Base-by-base conservation (phyloP, 2,888 invertebrate species). In the Xanthorhoe designata region DNA sequence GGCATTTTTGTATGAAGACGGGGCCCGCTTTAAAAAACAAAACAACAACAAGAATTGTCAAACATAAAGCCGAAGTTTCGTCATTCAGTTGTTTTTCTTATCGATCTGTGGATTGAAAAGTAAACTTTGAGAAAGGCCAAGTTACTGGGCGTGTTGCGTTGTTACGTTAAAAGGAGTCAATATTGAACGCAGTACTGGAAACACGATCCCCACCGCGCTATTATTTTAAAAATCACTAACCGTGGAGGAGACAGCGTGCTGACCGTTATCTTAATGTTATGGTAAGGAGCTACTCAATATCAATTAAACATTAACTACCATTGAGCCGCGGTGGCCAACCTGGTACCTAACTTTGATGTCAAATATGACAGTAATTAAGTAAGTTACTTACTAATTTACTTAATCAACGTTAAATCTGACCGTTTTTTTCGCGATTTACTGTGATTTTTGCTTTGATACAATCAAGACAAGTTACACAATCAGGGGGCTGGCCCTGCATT, bases 241-340 rank as follows among this genome's bases (percentile, higher is more conserved):
- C 47, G 55, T 52, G 29, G 32, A 51, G 55, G 55, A 62, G 19
- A 51, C 19, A 47, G 47, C 8, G 7, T 17, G 17, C 49, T 64
- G 45, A 59, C 70, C 61, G 66, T 66, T 66, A 68, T 63, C 61
- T 56, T 47, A 65, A 65, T 63, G 53, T 55, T 61, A 66, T 42
- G 49, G 52, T 55, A 56, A 61, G 64, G 66, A 61, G 61, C 49
- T 50, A 38, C 66, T 67, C 61, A 68, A 32, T 32, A 32, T 55
- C 49, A 64, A 65, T 60, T 53, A 64, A 54, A 53, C 58, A 50
- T 58, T 42, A 66, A 60, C 35, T n/a, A 19, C 24, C 32, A 24
- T 24, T 32, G 32, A 7, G 32, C 32, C 7, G 5, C 8, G 7
- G 6, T 32, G 8, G 32, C 32, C 8, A 7, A n/a, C n/a, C n/a